phyloP scores from a whole-genome alignment of 2,888 invertebrate genomes.

The Phaedon cochleariae region DNA sequence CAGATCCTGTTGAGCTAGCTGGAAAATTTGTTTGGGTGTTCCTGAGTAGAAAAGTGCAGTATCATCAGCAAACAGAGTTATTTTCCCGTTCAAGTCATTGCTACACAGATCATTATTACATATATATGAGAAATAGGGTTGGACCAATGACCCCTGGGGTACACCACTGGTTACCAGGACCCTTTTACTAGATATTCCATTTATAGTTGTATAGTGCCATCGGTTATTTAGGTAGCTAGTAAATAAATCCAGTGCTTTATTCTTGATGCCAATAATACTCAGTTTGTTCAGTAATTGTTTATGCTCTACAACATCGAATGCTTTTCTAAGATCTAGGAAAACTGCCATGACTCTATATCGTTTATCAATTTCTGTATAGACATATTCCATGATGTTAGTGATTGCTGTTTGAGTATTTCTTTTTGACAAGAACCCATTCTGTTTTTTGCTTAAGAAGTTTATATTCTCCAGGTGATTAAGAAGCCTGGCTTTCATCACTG shows the following conservation, averaged over 20 bases:
- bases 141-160: neutral
- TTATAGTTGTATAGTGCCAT: conserved; percentile 10
- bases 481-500: conserved; percentile 5
- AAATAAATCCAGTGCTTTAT: conserved; percentile 7
- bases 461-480: neutral
- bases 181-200: neutral
- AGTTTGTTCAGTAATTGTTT: conserved; percentile 5
- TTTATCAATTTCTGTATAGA: neutral
- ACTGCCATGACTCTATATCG: conserved; percentile 4
- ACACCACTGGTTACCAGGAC: neutral
- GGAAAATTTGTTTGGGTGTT: conserved; percentile 3
- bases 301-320: conserved; percentile 19
- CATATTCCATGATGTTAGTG: conserved; percentile 4
- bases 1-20: conserved; percentile 2
- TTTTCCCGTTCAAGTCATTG: neutral
- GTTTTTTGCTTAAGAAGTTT: conserved; percentile 2
- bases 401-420: conserved; percentile 3
- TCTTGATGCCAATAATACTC: neutral
- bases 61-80: conserved; percentile 7
- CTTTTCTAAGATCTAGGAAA: conserved; percentile 12
- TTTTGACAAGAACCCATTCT: conserved; percentile 6
- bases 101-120: neutral
- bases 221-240: conserved; percentile 14
- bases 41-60: conserved; percentile 3
- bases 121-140: neutral